Conservation (phyloP, 2,113 vertebrate species). For the Pluvianellus socialis region DNA sequence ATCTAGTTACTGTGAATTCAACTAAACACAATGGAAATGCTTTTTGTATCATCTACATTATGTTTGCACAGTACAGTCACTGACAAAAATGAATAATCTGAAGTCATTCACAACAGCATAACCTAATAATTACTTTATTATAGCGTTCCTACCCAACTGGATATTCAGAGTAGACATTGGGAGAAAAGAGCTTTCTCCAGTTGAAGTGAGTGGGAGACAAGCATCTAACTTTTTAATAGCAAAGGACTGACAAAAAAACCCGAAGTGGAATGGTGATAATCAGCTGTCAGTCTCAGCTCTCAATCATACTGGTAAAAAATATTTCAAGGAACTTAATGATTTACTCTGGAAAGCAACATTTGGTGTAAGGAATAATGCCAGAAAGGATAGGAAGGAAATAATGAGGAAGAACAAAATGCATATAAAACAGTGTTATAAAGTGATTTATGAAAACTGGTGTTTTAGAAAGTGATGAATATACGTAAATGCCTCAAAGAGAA, state of each 20-base stretch:
- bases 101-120: background rate
- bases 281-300: slow-evolving; percentile 29
- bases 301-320: slow-evolving; percentile 1
- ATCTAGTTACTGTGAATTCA: background rate
- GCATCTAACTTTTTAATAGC: background rate
- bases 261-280: background rate
- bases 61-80: background rate
- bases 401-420: background rate
- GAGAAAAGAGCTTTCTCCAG: background rate
- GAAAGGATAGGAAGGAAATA: background rate
- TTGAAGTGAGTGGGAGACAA: background rate
- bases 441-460: background rate
- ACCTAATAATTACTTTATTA: background rate
- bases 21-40: background rate
- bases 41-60: background rate
- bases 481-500: background rate
- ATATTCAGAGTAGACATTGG: background rate
- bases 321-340: background rate
- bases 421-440: background rate
- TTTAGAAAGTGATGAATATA: background rate
- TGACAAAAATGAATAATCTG: background rate
- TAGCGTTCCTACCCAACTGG: background rate
- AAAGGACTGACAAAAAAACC: background rate
- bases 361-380: background rate
- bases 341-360: background rate